These are phyloP conservation scores for Delphinapterus leucas DNA, from an alignment of 2,113 vertebrate species.

Conservation along the genomic window DNA sequence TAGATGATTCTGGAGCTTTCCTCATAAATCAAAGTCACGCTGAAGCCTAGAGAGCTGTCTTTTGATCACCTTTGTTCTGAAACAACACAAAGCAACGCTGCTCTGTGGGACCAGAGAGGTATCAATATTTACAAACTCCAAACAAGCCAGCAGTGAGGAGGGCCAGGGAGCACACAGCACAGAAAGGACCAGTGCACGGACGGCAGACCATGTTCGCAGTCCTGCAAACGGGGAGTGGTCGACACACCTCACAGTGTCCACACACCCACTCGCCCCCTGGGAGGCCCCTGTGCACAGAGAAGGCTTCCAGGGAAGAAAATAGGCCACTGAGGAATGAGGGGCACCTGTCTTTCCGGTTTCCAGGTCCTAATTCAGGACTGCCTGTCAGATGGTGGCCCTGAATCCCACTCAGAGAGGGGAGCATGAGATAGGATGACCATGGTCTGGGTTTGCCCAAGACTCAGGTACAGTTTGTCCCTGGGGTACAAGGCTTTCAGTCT, in stretches of 20 bases:
- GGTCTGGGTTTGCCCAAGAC: neutral
- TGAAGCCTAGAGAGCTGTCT: neutral
- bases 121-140: neutral
- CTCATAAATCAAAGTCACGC: neutral
- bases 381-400: neutral
- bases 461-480: neutral
- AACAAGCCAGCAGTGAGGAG: neutral
- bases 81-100: neutral
- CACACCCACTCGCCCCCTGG: too few species aligned
- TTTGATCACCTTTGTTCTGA: neutral
- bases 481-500: neutral
- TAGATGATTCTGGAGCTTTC: neutral
- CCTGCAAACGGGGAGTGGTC: neutral
- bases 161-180: fast-evolving
- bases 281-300: neutral
- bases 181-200: too few species aligned
- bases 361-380: neutral
- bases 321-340: neutral
- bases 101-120: neutral
- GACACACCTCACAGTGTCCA: neutral
- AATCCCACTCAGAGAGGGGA: neutral
- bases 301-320: neutral
- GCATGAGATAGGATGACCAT: fast-evolving
- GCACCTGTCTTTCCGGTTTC: neutral
- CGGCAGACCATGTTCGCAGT: neutral